Evolutionary conservation across 2,888 invertebrate genomes (phyloP).

Genomic region (Campoletis raptor): DNA sequence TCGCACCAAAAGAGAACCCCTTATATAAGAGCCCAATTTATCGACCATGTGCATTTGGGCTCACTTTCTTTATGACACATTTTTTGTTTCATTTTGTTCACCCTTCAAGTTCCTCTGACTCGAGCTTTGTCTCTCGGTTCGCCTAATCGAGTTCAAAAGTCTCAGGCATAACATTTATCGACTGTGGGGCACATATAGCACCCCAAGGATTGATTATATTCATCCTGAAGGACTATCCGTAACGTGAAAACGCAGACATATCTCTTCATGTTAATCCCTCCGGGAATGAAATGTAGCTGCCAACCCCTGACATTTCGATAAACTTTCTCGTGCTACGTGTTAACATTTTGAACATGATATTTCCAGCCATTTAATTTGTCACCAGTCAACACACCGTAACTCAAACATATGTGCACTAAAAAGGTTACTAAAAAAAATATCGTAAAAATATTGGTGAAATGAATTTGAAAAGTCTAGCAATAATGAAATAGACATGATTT

Average conservation of each 20-base stretch:
- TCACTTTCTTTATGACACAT: neutral
- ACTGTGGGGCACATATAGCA: slow-evolving; percentile 17
- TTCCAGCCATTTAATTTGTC: slow-evolving; percentile 71
- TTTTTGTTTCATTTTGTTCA: neutral
- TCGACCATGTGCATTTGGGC: neutral
- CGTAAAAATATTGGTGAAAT: neutral
- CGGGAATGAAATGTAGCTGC: slow-evolving; percentile 46
- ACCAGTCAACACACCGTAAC: neutral
- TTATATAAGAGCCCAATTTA: neutral
- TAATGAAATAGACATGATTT: neutral
- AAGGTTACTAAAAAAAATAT: neutral
- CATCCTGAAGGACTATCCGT: slow-evolving; percentile 37
- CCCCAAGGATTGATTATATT: slow-evolving; percentile 50
- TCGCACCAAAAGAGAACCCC: neutral
- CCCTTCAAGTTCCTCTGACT: neutral
- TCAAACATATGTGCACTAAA: neutral
- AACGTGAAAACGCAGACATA: slow-evolving; percentile 14
- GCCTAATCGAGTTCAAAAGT: slow-evolving; percentile 39
- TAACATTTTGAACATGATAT: slow-evolving; percentile 75
- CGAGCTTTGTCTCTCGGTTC: neutral
- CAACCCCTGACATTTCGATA: slow-evolving; percentile 79
- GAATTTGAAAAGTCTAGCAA: neutral
- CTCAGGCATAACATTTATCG: slow-evolving; percentile 38
- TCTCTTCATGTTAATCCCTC: slow-evolving; percentile 11
- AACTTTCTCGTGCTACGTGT: slow-evolving; percentile 76